Evolutionary conservation across 2,113 vertebrate species (phyloP), one percentile per base, ranked within the genome.

Genomic region (Rhinopithecus roxellana): DNA sequence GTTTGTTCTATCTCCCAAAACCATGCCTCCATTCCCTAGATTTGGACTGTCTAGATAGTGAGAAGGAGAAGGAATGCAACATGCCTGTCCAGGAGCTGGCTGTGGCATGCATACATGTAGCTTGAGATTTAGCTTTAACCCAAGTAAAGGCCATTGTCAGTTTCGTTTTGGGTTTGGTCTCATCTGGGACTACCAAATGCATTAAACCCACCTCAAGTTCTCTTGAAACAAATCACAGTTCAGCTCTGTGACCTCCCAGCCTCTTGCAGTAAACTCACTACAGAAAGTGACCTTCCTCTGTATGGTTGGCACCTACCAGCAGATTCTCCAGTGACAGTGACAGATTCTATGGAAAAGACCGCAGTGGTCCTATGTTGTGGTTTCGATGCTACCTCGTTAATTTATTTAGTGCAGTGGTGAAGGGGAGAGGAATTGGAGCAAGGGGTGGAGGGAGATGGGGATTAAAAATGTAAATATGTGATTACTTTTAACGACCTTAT

Each of bases 391-490:
- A 90, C 98, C 95, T 98, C 22, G 92, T 97, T 98, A 98, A 98
- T 98, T 98, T 98, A 98, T 98, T 99, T 98, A 98, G 98, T 98
- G 96, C 97, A 96, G 81, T 85, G 94, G 97, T 94, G 96, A 97
- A 98, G 95, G 98, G 97, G 97, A 93, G 7, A 98, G 94, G 89
- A 98, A 97, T 96, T 97, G 96, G 97, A 98, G 97, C 93, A 98
- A 98, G 93, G 50, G 97, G 98, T 98, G 97, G 90, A 92, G 90
- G 89, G 95, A 89, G 96, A 95, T 83, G n/a, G 96, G 92, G 93
- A 98, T 98, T 97, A 97, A 97, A 98, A 98, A 98, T 97, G 98
- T 98, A 98, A 99, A 99, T 98, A 97, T 83, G 85, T 98, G 97
- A 98, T 97, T 98, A 97, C 25, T 96, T 97, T 98, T 98, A 98